Evolutionary conservation across 2,113 vertebrate species (phyloP), one percentile per base, ranked within the genome.

Genomic region (Etia nguti): DNA sequence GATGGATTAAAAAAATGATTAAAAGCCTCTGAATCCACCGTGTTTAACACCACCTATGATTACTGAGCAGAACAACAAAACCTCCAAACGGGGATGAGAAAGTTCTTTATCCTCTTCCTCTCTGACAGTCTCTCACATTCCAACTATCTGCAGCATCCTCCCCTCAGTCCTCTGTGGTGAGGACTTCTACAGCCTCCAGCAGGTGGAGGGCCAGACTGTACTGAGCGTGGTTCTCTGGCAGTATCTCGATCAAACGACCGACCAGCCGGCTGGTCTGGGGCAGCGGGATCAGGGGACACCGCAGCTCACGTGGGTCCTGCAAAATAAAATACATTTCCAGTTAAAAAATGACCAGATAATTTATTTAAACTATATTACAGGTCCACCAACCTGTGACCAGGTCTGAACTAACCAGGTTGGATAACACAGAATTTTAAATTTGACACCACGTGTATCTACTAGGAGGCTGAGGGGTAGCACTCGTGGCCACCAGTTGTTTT

Each of bases 211-310:
- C 98, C 60, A 99, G 93, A 88, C 93, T 95, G 65, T 99, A 99
- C 93, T 99, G 99, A 57, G 97, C 98, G 0, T 99, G 98, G 36
- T 98, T 98, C 90, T 99, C 98, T 0, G 98, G 98, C 13, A 99
- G 94, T 56, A 98, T 97, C 94, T 99, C 98, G 0, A 98, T 94
- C n/a, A 99, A 95, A 59, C 95, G 98, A 84, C 96, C 94, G 4
- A 99, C 97, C 31, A 99, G 96, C 13, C 95, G 96, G 59, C 97
- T 97, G 54, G 97, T 99, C 36, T 96, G 95, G 11, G 95, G 48
- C 88, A 99, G 95, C 8, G 98, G 97, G 84, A 98, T 97, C 8
- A 97, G 94, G 2, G 96, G 95, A 4, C 97, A 97, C 20, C 97
- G 96, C 89, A 99, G 96, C 87, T 98, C 98, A 18, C 97, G 95